Conservation (phyloP, 2,797 vertebrate species). For the Tympanoctomys barrerae region DNA sequence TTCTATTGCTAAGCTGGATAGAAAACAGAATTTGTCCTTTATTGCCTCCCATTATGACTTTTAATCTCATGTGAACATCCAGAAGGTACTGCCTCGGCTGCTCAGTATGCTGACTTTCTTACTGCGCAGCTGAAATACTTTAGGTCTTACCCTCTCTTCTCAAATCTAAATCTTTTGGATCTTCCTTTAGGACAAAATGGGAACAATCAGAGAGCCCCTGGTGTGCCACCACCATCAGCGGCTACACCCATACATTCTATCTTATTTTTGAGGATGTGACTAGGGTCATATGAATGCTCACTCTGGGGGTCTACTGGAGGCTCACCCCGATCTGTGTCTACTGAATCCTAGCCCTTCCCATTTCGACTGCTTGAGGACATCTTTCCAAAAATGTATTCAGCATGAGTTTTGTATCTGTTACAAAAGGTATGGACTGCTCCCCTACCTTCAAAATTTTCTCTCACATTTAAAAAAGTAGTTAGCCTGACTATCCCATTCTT, state of each 20-base stretch:
- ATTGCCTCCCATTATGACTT: neutral
- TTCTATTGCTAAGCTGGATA: neutral
- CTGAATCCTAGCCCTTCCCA: neutral
- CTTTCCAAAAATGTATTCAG: neutral
- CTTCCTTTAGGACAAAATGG: neutral
- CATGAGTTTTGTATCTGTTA: neutral
- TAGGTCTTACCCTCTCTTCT: neutral
- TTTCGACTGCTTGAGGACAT: neutral
- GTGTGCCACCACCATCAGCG: too few relatives aligned
- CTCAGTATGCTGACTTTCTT: neutral
- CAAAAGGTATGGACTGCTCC: neutral
- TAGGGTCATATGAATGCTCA: neutral
- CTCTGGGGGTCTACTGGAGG: neutral
- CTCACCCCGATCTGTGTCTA: neutral
- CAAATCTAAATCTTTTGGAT: neutral
- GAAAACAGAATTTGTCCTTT: neutral
- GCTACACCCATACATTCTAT: rapidly evolving
- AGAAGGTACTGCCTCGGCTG: neutral
- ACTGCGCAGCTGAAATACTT: neutral
- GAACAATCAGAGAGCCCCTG: neutral
- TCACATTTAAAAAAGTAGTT: neutral
- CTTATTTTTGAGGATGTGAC: neutral
- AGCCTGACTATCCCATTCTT: neutral
- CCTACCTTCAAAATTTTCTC: neutral
- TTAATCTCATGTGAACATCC: neutral